A percentile compares a stretch with the other conserved stretches of the same genome.
These are phyloP conservation scores for Polia nebulosa DNA, from an alignment of 2,888 invertebrate species.

Conservation along the genomic window DNA sequence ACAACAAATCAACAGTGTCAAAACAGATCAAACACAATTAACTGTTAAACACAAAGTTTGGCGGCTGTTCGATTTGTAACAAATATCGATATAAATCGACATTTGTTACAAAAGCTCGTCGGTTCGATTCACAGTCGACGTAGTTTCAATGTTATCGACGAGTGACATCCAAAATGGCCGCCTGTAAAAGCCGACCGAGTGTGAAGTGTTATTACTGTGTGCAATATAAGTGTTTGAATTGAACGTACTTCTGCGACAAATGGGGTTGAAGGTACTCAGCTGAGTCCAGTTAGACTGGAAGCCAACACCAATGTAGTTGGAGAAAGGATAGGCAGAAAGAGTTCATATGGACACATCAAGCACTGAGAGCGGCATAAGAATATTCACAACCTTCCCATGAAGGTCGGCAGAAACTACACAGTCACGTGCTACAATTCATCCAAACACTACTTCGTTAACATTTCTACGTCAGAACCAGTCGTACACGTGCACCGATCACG, in stretches of 20 bases:
- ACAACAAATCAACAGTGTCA: constrained; percentile 26
- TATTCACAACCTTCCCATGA: background rate
- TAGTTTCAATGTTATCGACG: constrained; percentile 40
- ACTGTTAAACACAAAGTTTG: constrained; percentile 28
- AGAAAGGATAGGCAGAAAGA: too few species aligned
- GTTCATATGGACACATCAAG: too few species aligned
- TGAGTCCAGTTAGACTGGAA: too few species aligned
- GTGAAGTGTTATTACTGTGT: constrained; percentile 38
- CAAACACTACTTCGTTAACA: background rate
- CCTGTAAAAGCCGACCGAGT: constrained; percentile 19
- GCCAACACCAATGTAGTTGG: too few species aligned
- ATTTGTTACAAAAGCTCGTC: constrained; percentile 26
- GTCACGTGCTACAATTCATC: constrained; percentile 7
- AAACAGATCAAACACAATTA: constrained; percentile 36
- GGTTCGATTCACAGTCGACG: constrained; percentile 25
- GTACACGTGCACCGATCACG: constrained; percentile 15
- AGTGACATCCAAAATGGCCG: constrained; percentile 29
- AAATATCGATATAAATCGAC: constrained; percentile 40
- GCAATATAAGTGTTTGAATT: constrained; percentile 23
- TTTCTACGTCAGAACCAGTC: constrained; percentile 8
- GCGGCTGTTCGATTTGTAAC: too few species aligned
- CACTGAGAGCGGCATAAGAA: too few species aligned
- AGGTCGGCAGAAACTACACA: background rate
- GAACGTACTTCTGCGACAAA: background rate
- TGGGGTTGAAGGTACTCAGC: background rate